A percentile compares a stretch with the other conserved stretches of the same genome.
These are phyloP conservation scores for Mionectes olivaceus DNA, from an alignment of 2,797 vertebrate species.

Conservation along the genomic window DNA sequence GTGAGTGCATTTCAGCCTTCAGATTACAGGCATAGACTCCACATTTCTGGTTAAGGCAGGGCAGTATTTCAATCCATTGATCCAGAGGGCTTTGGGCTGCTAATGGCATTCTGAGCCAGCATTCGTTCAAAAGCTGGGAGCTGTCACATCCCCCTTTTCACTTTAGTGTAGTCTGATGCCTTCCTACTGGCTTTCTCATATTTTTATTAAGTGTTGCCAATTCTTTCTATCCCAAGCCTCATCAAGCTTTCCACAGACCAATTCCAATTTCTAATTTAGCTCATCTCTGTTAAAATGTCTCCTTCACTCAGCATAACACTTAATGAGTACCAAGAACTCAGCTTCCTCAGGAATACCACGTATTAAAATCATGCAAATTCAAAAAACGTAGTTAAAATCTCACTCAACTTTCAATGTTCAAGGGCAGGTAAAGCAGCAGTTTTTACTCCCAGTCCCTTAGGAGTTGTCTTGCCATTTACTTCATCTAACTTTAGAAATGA, in stretches of 20 bases:
- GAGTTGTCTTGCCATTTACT: not conserved
- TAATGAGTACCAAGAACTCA: not conserved
- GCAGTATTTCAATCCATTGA: not conserved
- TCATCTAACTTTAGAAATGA: not conserved
- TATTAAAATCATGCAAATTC: not conserved
- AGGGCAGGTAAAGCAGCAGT: not conserved
- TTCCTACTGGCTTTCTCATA: not conserved
- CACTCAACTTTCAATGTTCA: not conserved
- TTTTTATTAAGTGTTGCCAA: not conserved
- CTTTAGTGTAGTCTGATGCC: not conserved
- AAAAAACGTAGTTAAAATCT: not conserved
- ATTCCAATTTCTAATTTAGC: not conserved
- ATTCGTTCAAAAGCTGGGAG: not conserved
- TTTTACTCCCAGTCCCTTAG: not conserved
- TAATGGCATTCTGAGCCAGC: not conserved
- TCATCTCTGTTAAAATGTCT: not conserved
- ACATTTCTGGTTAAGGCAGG: not conserved
- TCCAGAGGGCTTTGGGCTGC: not conserved
- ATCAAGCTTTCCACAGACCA: not conserved
- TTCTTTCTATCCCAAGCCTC: not conserved
- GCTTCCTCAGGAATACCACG: not conserved
- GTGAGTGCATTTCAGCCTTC: not conserved
- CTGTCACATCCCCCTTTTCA: not conserved
- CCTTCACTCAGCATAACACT: not conserved
- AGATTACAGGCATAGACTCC: not conserved